Base-by-base conservation (phyloP, 2,888 invertebrate species). In the Tuberolachnus salignus region DNA sequence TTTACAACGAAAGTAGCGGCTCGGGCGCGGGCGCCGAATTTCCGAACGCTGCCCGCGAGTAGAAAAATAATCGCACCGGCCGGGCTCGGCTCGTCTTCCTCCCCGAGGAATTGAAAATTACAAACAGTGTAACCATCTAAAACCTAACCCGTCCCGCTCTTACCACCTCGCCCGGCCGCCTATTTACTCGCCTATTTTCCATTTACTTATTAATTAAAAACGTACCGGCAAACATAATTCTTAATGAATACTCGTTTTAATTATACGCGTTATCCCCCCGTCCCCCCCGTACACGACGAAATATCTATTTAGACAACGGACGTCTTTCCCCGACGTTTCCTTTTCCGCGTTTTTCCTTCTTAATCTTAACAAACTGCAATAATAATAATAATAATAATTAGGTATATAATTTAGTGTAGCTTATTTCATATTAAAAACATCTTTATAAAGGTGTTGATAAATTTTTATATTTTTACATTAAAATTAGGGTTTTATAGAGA, bases 171-270 rank as follows among this genome's bases (percentile, higher is more conserved):
- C n/a, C n/a, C n/a, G n/a, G n/a, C n/a, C n/a, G n/a, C n/a, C n/a
- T n/a, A n/a, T n/a, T n/a, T 34, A 34, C 34, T 6, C 6, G 6
- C 34, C 34, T 34, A 6, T 34, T 75, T 75, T 67, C 66, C 75
- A 75, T 75, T 75, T 67, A 67, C 75, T 67, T 67, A 66, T 55
- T 75, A 75, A 75, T 75, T 75, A 75, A 75, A 75, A 75, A 67
- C 14, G 66, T 75, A 46, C 51, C 66, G 19, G 10, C 19, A 34
- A 57, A 57, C 66, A 75, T 67, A 57, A 67, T 67, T 67, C 75
- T 67, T 75, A 75, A 75, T 67, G 75, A 75, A 75, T 75, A 44
- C 34, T 75, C 44, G 14, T 46, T 67, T 66, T 59, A 4, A 34
- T 73, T 9, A 21, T 19, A 10, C 9, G 55, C 53, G 16, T 46